Base-by-base conservation (phyloP, 2,888 invertebrate species). In the Synanthedon andrenaeformis region DNA sequence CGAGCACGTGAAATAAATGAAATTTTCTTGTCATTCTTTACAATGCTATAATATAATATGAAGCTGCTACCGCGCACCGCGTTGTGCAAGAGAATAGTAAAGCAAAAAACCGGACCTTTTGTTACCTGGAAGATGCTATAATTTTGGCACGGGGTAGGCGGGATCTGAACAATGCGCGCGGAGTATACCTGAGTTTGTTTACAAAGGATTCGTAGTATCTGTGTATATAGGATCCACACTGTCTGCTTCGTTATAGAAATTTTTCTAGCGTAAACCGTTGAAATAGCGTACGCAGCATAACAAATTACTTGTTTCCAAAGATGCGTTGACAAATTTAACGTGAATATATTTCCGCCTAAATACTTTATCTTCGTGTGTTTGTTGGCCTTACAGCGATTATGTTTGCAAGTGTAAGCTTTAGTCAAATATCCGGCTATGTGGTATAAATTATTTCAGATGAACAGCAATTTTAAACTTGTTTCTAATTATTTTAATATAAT, bases 121-220 rank as follows among this genome's bases (percentile, higher is more conserved):
- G 72, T 76, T 82, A 86, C 84, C 85, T 85, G 85, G 71, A 71
- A 67, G 64, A 67, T 71, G 65, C 67, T 74, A 71, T 82, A 79
- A 81, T 81, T 79, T 81, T 77, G 71, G 77, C 78, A 62, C 63
- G 60, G 74, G 77, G 82, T 75, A 65, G 81, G 82, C 77, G 85
- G 79, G 76, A 76, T 73, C 51, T 72, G 64, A 60, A 59, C 67
- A 83, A 76, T 79, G 83, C 75, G 67, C 68, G 57, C 55, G 57
- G 63, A 69, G 69, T 72, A 70, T 86, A 85, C 86, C 86, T 87
- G 85, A 71, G 63, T 57, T 58, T 82, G 72, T 86, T 83, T 82
- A 82, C 77, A 80, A 79, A 82, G 81, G 78, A 73, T 63, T 67
- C 69, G 64, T 68, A 67, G 62, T 67, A 64, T 66, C 63, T 69